phyloP scores from a whole-genome alignment of 2,797 vertebrate genomes.

The Sebastes vulpes region DNA sequence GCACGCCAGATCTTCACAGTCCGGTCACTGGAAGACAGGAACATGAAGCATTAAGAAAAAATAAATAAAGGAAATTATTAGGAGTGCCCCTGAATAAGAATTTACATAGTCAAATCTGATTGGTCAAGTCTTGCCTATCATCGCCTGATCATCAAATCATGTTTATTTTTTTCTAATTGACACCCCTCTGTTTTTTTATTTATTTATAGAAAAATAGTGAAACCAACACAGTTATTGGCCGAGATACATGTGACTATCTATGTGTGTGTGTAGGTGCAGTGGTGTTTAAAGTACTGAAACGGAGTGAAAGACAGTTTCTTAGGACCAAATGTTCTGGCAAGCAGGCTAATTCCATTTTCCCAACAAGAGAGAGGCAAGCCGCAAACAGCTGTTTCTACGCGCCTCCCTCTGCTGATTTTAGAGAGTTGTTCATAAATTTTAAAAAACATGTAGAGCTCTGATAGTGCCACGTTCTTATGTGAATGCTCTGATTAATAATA shows the following conservation, averaged over 20 bases:
- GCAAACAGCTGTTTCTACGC: no score
- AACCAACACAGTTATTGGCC: no score
- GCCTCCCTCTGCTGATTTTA: background rate
- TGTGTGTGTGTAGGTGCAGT: no score
- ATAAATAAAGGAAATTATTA: background rate
- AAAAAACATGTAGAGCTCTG: background rate
- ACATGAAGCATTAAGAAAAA: background rate
- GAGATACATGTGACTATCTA: background rate
- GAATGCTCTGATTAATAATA: background rate
- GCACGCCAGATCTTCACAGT: slow-evolving; percentile 97
- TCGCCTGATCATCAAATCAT: background rate
- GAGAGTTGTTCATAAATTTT: fast-evolving
- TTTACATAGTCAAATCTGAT: background rate
- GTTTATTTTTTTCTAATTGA: no score
- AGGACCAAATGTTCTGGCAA: no score
- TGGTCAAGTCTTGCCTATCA: background rate
- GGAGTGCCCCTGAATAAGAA: background rate
- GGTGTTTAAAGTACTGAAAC: fast-evolving
- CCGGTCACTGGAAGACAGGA: slow-evolving; percentile 88
- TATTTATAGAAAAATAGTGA: no score
- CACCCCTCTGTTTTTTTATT: background rate
- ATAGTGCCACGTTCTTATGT: background rate
- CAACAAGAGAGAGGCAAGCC: no score
- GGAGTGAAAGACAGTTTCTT: no score
- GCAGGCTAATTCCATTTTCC: no score